Conservation (phyloP, 2,888 invertebrate species). For the Leucophenga maculata region DNA sequence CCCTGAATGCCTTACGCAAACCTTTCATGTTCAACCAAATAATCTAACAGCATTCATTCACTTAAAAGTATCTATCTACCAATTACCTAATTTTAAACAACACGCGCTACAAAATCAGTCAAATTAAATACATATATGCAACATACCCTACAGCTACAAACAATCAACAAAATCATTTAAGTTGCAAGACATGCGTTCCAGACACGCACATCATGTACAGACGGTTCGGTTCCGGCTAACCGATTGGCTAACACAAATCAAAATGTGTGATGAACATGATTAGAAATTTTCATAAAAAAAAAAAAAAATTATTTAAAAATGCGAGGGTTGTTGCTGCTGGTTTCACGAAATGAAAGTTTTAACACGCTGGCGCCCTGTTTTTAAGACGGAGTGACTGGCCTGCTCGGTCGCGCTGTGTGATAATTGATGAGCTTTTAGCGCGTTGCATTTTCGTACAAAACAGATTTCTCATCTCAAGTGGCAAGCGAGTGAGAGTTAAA, state of each 20-base stretch:
- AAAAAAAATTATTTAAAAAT: neutral
- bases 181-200: constrained; percentile 27
- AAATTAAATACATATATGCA: constrained; percentile 34
- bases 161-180: constrained; percentile 31
- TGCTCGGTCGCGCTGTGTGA: constrained; percentile 32
- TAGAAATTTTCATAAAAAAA: constrained; percentile 45
- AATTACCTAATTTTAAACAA: neutral
- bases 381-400: constrained; percentile 28
- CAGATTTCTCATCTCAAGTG: constrained; percentile 41
- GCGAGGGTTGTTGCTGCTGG: no score
- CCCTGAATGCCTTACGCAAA: no score
- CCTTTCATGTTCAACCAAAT: no score
- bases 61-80: no score
- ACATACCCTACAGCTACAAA: constrained; percentile 36
- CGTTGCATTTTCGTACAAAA: constrained; percentile 39
- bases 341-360: neutral
- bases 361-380: constrained; percentile 13
- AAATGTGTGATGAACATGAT: constrained; percentile 63
- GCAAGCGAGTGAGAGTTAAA: constrained; percentile 38
- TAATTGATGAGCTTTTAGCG: constrained; percentile 67
- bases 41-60: no score
- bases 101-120: constrained; percentile 16
- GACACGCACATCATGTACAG: constrained; percentile 16
- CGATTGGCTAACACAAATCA: constrained; percentile 40
- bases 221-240: no score